phyloP scores from a whole-genome alignment of 2,888 invertebrate genomes.

The Andrena chrysosceles region DNA sequence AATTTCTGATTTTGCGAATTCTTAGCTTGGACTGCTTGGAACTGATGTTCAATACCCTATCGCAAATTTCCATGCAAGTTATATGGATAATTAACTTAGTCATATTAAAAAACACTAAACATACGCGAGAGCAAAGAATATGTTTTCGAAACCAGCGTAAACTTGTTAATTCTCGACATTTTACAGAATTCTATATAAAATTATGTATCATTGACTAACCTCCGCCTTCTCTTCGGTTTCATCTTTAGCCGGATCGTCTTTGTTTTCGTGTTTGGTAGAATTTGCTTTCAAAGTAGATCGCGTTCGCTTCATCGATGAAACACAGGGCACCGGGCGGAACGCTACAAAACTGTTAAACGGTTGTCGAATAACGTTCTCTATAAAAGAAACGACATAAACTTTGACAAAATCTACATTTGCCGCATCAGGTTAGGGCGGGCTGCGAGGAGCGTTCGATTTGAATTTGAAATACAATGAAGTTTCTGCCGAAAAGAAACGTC shows the following conservation, averaged over 20 bases:
- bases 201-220: slow-evolving; percentile 16
- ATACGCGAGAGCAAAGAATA: not conserved
- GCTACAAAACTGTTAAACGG: slow-evolving; percentile 18
- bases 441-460: not conserved
- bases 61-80: not conserved
- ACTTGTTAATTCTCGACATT: too few relatives aligned
- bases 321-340: not conserved
- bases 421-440: not conserved
- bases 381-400: not conserved
- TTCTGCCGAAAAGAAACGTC: not conserved
- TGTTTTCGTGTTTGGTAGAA: not conserved
- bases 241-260: not conserved
- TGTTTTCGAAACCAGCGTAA: not conserved
- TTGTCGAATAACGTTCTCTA: slow-evolving; percentile 23
- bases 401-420: not conserved
- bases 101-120: not conserved
- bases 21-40: slow-evolving; percentile 21
- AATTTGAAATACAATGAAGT: slow-evolving; percentile 29
- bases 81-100: not conserved
- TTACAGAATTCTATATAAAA: not conserved
- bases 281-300: slow-evolving; percentile 24
- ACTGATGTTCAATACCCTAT: slow-evolving; percentile 20
- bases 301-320: slow-evolving; percentile 56
- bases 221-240: not conserved
- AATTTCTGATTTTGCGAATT: slow-evolving; percentile 20